Evolutionary conservation across 2,113 vertebrate species (phyloP).

Genomic region (Chloropsis hardwickii): DNA sequence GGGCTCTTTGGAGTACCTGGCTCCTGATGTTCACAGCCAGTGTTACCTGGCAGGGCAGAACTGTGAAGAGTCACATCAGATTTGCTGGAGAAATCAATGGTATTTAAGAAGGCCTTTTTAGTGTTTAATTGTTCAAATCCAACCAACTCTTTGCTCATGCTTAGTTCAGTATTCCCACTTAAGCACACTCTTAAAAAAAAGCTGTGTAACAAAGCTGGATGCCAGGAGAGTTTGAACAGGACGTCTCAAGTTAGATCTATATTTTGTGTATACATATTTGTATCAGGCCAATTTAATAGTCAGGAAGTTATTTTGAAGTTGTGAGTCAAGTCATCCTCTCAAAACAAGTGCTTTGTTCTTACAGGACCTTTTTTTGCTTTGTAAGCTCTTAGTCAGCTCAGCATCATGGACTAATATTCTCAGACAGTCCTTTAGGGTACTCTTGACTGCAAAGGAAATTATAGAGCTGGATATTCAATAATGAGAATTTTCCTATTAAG

Average conservation of each 20-base stretch:
- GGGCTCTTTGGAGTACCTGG: background rate
- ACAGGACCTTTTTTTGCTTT: background rate
- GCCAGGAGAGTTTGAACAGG: background rate
- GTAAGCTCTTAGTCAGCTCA: background rate
- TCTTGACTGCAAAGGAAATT: background rate
- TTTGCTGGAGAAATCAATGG: background rate
- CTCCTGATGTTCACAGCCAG: background rate
- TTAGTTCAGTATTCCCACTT: background rate
- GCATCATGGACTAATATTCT: background rate
- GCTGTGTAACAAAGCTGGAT: background rate
- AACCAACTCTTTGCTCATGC: fast-evolving
- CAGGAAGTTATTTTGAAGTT: background rate
- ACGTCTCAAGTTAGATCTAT: background rate
- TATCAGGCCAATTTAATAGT: background rate
- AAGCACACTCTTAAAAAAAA: background rate
- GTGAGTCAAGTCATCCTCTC: background rate
- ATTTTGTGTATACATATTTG: background rate
- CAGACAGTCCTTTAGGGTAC: background rate
- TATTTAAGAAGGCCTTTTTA: background rate
- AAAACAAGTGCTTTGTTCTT: background rate
- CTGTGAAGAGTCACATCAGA: background rate
- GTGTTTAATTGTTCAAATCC: background rate
- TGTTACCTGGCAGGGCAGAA: background rate
- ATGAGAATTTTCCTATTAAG: background rate
- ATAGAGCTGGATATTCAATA: background rate